Conservation (phyloP, 2,888 invertebrate genomes). For the Bombyx huttoni region DNA sequence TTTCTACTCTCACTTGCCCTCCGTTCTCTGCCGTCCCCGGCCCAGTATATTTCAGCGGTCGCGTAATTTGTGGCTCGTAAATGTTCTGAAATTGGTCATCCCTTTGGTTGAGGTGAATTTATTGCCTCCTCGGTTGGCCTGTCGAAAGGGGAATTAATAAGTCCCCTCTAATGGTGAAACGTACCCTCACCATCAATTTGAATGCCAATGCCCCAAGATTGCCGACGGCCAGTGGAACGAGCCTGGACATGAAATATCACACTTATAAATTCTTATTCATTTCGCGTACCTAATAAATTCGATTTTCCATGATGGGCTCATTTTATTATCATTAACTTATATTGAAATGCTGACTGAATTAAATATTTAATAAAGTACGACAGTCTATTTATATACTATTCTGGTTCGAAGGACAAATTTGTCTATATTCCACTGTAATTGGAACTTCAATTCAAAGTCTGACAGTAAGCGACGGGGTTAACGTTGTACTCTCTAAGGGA, state of each 20-base stretch:
- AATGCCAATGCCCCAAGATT: slow-evolving; percentile 69
- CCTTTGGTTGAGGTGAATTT: slow-evolving; percentile 72
- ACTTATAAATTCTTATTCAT: slow-evolving; percentile 53
- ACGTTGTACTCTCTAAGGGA: no score
- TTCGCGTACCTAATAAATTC: slow-evolving; percentile 48
- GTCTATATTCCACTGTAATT: no score
- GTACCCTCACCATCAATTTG: slow-evolving; percentile 71
- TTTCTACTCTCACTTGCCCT: slow-evolving; percentile 52
- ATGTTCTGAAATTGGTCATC: slow-evolving; percentile 74
- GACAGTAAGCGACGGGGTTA: no score
- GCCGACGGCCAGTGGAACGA: slow-evolving; percentile 52
- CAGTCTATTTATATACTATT: no score
- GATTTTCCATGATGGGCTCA: slow-evolving; percentile 35
- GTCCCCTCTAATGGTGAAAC: slow-evolving; percentile 71
- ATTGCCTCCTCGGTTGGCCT: slow-evolving; percentile 69
- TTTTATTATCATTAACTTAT: slow-evolving; percentile 32
- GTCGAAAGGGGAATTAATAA: slow-evolving; percentile 73
- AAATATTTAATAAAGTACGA: slow-evolving; percentile 5
- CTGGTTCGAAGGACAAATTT: no score
- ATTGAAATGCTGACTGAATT: slow-evolving; percentile 15
- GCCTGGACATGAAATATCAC: slow-evolving; percentile 57
- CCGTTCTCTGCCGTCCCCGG: slow-evolving; percentile 43
- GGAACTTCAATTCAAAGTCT: no score
- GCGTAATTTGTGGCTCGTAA: slow-evolving; percentile 73
- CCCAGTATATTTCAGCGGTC: slow-evolving; percentile 70